These are phyloP conservation scores for Lasioglossum marginatum DNA, from an alignment of 2,888 invertebrate species.

Conservation along the genomic window DNA sequence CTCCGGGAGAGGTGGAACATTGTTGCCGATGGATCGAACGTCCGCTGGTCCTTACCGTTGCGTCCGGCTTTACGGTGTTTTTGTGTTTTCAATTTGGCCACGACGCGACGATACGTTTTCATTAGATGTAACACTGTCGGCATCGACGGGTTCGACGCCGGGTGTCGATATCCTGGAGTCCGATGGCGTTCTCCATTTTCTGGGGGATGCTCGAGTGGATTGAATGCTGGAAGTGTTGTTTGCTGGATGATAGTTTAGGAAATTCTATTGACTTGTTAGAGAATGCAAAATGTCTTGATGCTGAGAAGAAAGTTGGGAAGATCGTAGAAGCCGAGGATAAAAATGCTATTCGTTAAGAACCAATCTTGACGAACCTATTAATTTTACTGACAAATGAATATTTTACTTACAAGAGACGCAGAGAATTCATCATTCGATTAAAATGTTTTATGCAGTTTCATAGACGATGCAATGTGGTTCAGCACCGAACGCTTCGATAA, in stretches of 20 bases:
- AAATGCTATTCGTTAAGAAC: too few relatives aligned
- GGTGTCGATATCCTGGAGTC: slow-evolving; percentile 44
- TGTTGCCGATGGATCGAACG: slow-evolving; percentile 25
- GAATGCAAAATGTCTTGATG: not conserved
- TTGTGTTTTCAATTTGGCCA: slow-evolving; percentile 41
- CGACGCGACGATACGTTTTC: slow-evolving; percentile 58
- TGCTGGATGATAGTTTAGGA: not conserved
- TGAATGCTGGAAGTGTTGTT: not conserved
- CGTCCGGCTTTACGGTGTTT: slow-evolving; percentile 38
- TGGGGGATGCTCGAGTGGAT: not conserved
- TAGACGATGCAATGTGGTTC: not conserved
- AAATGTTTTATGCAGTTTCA: too few relatives aligned
- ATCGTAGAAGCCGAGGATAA: too few relatives aligned
- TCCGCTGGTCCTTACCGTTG: slow-evolving; percentile 44
- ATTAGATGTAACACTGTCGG: slow-evolving; percentile 47
- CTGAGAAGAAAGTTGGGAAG: too few relatives aligned
- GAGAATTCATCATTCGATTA: too few relatives aligned
- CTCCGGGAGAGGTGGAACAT: slow-evolving; percentile 14
- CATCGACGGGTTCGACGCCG: slow-evolving; percentile 4
- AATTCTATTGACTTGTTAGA: not conserved
- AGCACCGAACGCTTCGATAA: not conserved
- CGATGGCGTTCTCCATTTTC: not conserved
- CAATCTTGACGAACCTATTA: too few relatives aligned
- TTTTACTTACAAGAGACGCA: too few relatives aligned
- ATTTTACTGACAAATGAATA: too few relatives aligned